Evolutionary conservation across 2,113 vertebrate genomes (phyloP).

Genomic region (Polypterus senegalus): DNA sequence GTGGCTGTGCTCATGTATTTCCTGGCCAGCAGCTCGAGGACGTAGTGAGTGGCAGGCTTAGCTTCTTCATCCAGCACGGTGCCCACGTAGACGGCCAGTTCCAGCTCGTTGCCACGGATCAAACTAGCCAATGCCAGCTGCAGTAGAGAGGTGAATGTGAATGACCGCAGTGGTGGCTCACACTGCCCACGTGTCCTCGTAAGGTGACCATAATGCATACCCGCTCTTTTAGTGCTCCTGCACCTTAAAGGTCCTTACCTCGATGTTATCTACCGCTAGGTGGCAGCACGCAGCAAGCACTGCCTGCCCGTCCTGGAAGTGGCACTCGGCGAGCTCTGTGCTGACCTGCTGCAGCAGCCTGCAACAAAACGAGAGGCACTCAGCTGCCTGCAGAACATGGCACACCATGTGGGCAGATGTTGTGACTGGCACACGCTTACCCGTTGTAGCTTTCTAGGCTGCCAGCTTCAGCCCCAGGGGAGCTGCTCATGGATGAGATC

Average conservation of each 20-base stretch:
- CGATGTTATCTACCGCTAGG: slow-evolving; percentile 72
- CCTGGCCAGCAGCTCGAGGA: slow-evolving; percentile 79
- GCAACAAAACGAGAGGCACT: slow-evolving; percentile 12
- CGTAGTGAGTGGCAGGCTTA: slow-evolving; percentile 66
- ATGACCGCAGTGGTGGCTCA: too few relatives aligned
- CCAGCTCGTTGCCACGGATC: slow-evolving; percentile 91
- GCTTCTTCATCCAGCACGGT: slow-evolving; percentile 71
- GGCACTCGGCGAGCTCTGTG: slow-evolving; percentile 78
- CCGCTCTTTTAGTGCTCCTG: too few relatives aligned
- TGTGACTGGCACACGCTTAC: slow-evolving; percentile 35
- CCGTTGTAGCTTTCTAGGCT: slow-evolving; percentile 65
- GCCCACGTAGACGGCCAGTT: slow-evolving; percentile 78
- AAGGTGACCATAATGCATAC: not conserved
- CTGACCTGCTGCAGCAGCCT: slow-evolving; percentile 74
- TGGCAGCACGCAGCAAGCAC: slow-evolving; percentile 84
- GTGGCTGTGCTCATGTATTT: slow-evolving; percentile 79
- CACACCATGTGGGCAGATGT: not conserved
- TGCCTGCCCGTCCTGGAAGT: slow-evolving; percentile 78
- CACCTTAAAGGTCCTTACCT: slow-evolving; percentile 47
- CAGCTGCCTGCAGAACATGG: not conserved
- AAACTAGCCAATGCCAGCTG: slow-evolving; percentile 83
- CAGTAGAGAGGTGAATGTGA: slow-evolving; percentile 15
- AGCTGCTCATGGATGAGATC: slow-evolving; percentile 34
- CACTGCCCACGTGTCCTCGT: not conserved
- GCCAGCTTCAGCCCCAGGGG: slow-evolving; percentile 39